Evolutionary conservation across 2,113 vertebrate species (phyloP).

Genomic region (Corapipo altera): DNA sequence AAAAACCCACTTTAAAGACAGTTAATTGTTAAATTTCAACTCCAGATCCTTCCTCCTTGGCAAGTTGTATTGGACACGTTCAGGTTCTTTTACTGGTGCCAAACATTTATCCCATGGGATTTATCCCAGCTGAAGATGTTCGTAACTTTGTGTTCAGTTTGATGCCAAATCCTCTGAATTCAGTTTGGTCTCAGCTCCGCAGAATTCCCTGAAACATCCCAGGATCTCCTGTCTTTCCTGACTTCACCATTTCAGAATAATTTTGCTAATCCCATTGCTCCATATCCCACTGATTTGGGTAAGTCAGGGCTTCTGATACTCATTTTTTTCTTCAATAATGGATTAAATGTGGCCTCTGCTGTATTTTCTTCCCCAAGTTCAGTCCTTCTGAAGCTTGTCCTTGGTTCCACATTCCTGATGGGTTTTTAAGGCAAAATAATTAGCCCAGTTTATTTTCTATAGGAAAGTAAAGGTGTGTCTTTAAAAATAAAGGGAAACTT

Average conservation of each 20-base stretch:
- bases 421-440: background rate
- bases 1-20: conserved; percentile 5
- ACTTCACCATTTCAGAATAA: background rate
- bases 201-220: background rate
- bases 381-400: conserved; percentile 9
- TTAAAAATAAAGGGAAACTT: background rate
- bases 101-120: conserved; percentile 15
- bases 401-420: background rate
- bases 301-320: background rate
- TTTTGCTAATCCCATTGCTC: background rate
- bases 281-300: background rate
- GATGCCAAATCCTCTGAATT: background rate
- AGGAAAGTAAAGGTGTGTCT: background rate
- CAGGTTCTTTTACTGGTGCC: conserved; percentile 41
- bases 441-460: background rate
- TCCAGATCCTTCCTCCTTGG: conserved; percentile 20
- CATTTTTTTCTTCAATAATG: background rate
- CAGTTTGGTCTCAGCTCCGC: background rate
- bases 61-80: conserved; percentile 35
- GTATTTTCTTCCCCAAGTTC: background rate
- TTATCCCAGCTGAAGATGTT: background rate
- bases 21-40: conserved; percentile 22
- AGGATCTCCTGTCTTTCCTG: background rate
- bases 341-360: background rate
- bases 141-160: background rate